Evolutionary conservation across 2,797 vertebrate species (phyloP), one percentile per base, ranked within the genome.

Genomic region (Leucoraja ocellata): DNA sequence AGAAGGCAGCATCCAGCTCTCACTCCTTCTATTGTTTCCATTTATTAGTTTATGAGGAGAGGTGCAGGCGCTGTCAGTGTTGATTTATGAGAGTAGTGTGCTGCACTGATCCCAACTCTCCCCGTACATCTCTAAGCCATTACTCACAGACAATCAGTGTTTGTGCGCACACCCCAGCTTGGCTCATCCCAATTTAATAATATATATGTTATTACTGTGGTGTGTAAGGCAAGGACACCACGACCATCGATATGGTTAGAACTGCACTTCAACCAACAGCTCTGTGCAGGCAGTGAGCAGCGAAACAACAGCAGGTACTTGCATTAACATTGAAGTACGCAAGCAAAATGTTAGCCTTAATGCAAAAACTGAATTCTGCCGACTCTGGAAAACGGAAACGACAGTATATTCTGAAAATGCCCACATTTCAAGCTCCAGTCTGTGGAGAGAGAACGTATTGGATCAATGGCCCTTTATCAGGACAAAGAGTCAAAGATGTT

Each of bases 31-130:
- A 88, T 88, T 88, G 84, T 88, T 93, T 93, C 91, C 93, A 94
- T 94, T 94, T 94, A 93, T 94, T 93, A 93, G 83, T 93, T 94
- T 93, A 93, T 84, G 93, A 94, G 93, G 83, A 93, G 39, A 93
- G 65, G 88, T 93, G 65, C 92, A 90, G 93, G 77, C 13, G 93
- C 81, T 93, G 94, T 93, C 93, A 93, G 32, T 10, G 32, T 36
- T 93, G 94, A 94, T 93, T 93, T 93, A 94, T 94, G 93, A 86
- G 73, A 32, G 92, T 93, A 58, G 46, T 65, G 74, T 39, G 91
- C 93, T 78, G 81, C 83, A 93, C 93, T 93, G 93, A 94, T 93
- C 93, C 90, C 80, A 93, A 88, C 90, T 93, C 93, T 65, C 84
- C 84, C n/a, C 4, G n/a, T 68, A 88, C 61, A 88, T 28, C 63